Evolutionary conservation across 2,113 vertebrate genomes (phyloP).

Genomic region (Drymodes brunneopygia): DNA sequence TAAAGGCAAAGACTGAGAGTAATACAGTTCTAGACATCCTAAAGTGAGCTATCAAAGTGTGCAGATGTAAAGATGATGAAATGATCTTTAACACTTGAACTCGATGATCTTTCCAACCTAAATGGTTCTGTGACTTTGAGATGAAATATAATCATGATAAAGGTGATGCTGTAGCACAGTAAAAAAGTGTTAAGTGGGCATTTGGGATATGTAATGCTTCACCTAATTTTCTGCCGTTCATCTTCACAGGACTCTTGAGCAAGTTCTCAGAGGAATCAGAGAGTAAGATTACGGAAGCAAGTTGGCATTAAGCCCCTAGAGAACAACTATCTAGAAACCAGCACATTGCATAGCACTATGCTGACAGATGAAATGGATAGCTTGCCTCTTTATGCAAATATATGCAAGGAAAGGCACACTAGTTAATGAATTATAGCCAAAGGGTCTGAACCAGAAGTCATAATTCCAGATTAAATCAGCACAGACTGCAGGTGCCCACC

Average conservation of each 20-base stretch:
- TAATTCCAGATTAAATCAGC: constrained; percentile 23
- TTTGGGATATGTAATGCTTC: background rate
- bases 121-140: background rate
- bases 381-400: constrained; percentile 27
- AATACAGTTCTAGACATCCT: background rate
- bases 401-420: background rate
- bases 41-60: background rate
- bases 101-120: background rate
- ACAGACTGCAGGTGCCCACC: background rate
- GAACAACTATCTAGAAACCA: background rate
- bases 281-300: background rate
- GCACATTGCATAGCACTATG: background rate
- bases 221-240: background rate
- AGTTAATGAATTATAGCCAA: constrained; percentile 15
- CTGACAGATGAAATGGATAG: background rate
- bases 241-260: background rate
- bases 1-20: background rate
- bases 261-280: background rate
- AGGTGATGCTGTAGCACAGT: background rate
- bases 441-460: background rate
- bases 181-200: background rate
- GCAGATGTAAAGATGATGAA: background rate
- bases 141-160: background rate
- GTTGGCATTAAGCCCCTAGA: background rate
- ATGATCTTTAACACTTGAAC: background rate